Conservation (phyloP, 2,888 invertebrate genomes). For the Psylliodes chrysocephalus region DNA sequence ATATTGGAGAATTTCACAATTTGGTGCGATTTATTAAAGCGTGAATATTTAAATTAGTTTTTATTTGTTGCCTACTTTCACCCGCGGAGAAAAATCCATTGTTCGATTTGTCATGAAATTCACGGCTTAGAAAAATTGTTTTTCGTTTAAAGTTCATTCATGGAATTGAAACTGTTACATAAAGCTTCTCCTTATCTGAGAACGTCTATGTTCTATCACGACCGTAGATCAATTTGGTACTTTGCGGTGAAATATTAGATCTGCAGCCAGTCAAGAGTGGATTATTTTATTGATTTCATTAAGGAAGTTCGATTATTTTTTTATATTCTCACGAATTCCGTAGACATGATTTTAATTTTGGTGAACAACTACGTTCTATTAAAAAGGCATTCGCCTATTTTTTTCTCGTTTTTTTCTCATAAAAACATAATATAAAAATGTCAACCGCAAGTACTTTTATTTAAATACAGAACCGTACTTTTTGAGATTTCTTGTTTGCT, state of each 20-base stretch:
- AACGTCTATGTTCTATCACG: conserved; percentile 9
- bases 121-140: conserved; percentile 31
- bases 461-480: too few species aligned
- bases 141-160: conserved; percentile 22
- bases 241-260: conserved; percentile 6
- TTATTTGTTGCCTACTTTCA: conserved; percentile 38
- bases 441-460: too few species aligned
- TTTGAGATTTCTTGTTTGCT: too few species aligned
- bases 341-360: background rate
- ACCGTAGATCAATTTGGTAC: conserved; percentile 3
- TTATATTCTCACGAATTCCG: background rate
- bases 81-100: conserved; percentile 29
- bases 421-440: too few species aligned
- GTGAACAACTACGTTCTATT: background rate
- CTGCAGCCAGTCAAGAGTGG: background rate
- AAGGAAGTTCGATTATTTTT: background rate
- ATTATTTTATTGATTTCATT: conserved; percentile 4
- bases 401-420: too few species aligned
- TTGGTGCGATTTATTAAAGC: conserved; percentile 44
- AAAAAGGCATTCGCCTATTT: too few species aligned
- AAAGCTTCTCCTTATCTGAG: conserved; percentile 1
- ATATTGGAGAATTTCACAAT: conserved; percentile 47
- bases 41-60: conserved; percentile 49
- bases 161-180: conserved; percentile 23
- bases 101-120: conserved; percentile 33